Conservation (phyloP, 2,797 vertebrate species). For the Leucoraja ocellata region DNA sequence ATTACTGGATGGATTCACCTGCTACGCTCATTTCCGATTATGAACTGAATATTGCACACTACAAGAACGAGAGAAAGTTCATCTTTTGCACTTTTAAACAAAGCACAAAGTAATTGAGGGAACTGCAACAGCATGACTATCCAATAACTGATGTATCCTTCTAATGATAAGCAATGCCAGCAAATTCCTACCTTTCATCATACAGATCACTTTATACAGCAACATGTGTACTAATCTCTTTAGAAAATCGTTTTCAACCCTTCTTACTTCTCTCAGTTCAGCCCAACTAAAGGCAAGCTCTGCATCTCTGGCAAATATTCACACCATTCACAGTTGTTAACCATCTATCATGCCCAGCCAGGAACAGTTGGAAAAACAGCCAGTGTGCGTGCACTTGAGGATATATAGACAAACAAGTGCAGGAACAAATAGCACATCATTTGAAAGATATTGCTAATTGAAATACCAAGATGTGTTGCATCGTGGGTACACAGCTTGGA, state of each 20-base stretch:
- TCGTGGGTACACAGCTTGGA: not conserved
- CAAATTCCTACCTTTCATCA: too few relatives aligned
- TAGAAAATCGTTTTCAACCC: not conserved
- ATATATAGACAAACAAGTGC: not conserved
- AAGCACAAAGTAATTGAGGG: not conserved
- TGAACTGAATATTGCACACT: not conserved
- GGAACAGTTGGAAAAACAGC: not conserved
- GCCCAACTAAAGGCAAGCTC: not conserved
- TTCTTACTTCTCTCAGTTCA: not conserved
- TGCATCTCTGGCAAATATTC: not conserved
- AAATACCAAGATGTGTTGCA: not conserved
- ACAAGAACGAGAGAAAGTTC: not conserved
- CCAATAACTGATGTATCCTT: not conserved
- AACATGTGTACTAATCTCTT: not conserved
- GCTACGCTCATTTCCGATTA: not conserved
- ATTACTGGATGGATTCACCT: not conserved
- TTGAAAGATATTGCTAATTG: not conserved
- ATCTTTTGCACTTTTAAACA: not conserved
- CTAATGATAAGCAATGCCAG: too few relatives aligned
- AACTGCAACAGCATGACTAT: not conserved
- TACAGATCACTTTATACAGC: not conserved
- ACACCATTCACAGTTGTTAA: not conserved
- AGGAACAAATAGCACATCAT: not conserved
- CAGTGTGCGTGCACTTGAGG: not conserved
- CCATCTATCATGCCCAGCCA: not conserved